A percentile compares a stretch with the other conserved stretches of the same genome.
Evolutionary conservation across 1,140 invertebrate genomes (phyloP).

Genomic region (Trachymyrmex cornetzi): DNA sequence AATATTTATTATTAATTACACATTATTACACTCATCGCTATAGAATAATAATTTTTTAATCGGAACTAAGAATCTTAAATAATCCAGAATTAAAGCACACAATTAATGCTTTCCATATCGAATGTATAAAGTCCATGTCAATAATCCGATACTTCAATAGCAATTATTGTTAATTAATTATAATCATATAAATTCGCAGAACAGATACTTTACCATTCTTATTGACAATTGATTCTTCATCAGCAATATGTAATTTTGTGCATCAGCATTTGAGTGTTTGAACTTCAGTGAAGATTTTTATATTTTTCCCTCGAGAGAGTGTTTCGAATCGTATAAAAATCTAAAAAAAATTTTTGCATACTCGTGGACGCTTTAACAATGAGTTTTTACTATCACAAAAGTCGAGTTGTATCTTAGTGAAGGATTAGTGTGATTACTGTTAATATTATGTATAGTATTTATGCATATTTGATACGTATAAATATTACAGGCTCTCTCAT

Average conservation of each 20-base stretch:
- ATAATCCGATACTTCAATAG: conserved; percentile 11
- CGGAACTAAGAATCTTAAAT: background rate
- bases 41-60: conserved; percentile 13
- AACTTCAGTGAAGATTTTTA: too few species aligned
- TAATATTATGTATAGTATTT: background rate
- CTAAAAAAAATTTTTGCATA: too few species aligned
- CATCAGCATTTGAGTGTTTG: too few species aligned
- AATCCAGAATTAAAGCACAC: background rate
- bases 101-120: background rate
- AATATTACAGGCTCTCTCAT: background rate
- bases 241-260: too few species aligned
- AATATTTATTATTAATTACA: conserved; percentile 19
- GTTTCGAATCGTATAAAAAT: too few species aligned
- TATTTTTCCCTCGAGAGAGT: too few species aligned
- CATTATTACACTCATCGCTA: background rate
- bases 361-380: too few species aligned
- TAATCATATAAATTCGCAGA: background rate
- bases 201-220: background rate
- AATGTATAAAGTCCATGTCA: background rate
- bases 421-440: background rate
- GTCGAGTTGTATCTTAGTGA: too few species aligned
- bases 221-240: background rate
- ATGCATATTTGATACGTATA: background rate
- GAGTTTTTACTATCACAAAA: too few species aligned
- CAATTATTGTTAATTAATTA: background rate